Conservation (phyloP, 2,113 vertebrate species). For the Triplophysa siluroides region DNA sequence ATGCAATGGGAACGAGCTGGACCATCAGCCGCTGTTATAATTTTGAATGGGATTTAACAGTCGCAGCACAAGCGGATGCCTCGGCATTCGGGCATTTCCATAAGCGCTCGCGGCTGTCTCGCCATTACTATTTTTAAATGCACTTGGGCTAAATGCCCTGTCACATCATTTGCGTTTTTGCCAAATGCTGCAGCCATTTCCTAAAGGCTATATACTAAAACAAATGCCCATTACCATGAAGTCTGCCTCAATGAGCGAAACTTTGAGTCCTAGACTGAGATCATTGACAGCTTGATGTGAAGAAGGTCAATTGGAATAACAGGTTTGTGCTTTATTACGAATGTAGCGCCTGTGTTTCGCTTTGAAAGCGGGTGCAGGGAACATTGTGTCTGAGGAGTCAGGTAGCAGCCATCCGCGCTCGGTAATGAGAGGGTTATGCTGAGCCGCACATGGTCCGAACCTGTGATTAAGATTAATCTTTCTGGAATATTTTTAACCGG, state of each 20-base stretch:
- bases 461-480: slow-evolving; percentile 81
- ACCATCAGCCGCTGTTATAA: slow-evolving; percentile 44
- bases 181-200: slow-evolving; percentile 59
- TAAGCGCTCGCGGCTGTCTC: slow-evolving; percentile 81
- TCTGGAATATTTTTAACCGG: slow-evolving; percentile 58
- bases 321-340: slow-evolving; percentile 81
- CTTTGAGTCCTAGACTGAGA: slow-evolving; percentile 76
- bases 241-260: slow-evolving; percentile 69
- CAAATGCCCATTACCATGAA: slow-evolving; percentile 79
- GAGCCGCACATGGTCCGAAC: slow-evolving; percentile 76
- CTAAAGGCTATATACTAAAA: slow-evolving; percentile 70
- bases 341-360: slow-evolving; percentile 74
- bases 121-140: slow-evolving; percentile 70
- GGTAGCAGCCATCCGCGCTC: slow-evolving; percentile 46
- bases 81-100: slow-evolving; percentile 78
- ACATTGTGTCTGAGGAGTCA: slow-evolving; percentile 64
- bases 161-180: slow-evolving; percentile 73
- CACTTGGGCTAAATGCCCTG: slow-evolving; percentile 77
- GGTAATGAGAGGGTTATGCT: slow-evolving; percentile 80
- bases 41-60: slow-evolving; percentile 52
- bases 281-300: slow-evolving; percentile 85
- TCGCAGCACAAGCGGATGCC: slow-evolving; percentile 61
- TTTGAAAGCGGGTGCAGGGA: slow-evolving; percentile 64
- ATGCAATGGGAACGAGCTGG: slow-evolving; percentile 54
- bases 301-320: slow-evolving; percentile 85